Base-by-base conservation (phyloP, 2,888 invertebrate species). In the Tenthredo distinguenda region DNA sequence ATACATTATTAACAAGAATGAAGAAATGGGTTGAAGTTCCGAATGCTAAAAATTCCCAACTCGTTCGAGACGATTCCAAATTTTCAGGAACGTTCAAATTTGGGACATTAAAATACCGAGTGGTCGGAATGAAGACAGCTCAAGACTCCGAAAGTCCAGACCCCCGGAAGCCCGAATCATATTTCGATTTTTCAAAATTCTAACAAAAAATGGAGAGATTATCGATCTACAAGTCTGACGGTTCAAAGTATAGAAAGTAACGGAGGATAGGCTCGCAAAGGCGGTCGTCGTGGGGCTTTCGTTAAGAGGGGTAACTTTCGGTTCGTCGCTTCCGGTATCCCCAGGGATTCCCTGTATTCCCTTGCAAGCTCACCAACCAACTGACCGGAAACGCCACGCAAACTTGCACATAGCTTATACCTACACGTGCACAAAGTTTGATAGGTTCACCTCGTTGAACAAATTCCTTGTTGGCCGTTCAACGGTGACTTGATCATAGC, bases 241-340 rank as follows among this genome's bases (percentile, higher is more conserved):
- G 81, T 62, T 74, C n/a, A 43, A 43, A 43, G 72, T 43, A 43
- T 43, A 26, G 58, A 34, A 81, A 62, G 76, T 71, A 86, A 81
- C 58, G 81, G 82, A 62, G 68, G 85, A 76, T 47, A 81, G 31
- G 65, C 50, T 40, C 37, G 79, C 85, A 81, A 18, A 65, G 65
- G 21, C 21, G 62, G 34, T 21, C 37, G 81, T 81, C 62, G 34
- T 62, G 81, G 81, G 81, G 26, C 81, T 81, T 81, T 50, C 77
- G 77, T 77, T 77, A 77, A 77, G 55, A 77, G 77, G 31, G 82
- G 68, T 81, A 86, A 88, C 90, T 91, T 89, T 90, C 91, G 91
- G 90, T 91, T 88, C 89, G 91, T 90, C 91, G 92, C 91, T 90
- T 90, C 88, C 88, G 88, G 88, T 90, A 88, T 90, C 90, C 89